Conservation (phyloP, 2,113 vertebrate genomes). For the Phasianus colchicus region DNA sequence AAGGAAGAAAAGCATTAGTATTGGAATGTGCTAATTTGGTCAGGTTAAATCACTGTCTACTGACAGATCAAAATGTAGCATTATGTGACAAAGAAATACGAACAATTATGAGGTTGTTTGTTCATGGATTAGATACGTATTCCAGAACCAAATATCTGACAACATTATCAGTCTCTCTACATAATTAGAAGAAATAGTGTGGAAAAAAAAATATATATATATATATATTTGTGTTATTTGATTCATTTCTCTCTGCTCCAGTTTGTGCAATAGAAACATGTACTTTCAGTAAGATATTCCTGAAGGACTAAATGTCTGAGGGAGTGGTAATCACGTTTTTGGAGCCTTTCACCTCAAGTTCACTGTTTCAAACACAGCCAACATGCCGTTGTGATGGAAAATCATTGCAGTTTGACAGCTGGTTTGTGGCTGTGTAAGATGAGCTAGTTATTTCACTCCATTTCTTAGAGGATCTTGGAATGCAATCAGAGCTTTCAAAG, state of each 20-base stretch:
- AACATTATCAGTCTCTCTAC: background rate
- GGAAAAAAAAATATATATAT: background rate
- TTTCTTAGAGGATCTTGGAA: conserved; percentile 3
- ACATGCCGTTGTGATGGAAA: conserved; percentile 33
- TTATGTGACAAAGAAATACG: background rate
- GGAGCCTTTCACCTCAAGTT: conserved; percentile 56
- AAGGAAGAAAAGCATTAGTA: background rate
- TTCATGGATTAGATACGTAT: background rate
- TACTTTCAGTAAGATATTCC: conserved; percentile 1
- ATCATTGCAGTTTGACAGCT: conserved; percentile 44
- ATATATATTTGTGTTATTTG: background rate
- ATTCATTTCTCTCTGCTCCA: background rate
- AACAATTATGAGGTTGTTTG: background rate
- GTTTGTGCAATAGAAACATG: background rate
- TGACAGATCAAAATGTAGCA: background rate
- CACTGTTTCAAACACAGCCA: conserved; percentile 32
- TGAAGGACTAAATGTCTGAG: conserved; percentile 15
- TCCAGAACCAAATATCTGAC: background rate
- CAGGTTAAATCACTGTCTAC: background rate
- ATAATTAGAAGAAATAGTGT: background rate
- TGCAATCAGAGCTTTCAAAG: background rate
- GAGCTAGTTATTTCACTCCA: conserved; percentile 6
- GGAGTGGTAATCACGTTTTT: conserved; percentile 29
- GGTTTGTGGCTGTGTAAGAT: conserved; percentile 27
- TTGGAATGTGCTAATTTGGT: background rate